Evolutionary conservation across 2,797 vertebrate species (phyloP), one percentile per base, ranked within the genome.

Genomic region (Thalassophryne amazonica): DNA sequence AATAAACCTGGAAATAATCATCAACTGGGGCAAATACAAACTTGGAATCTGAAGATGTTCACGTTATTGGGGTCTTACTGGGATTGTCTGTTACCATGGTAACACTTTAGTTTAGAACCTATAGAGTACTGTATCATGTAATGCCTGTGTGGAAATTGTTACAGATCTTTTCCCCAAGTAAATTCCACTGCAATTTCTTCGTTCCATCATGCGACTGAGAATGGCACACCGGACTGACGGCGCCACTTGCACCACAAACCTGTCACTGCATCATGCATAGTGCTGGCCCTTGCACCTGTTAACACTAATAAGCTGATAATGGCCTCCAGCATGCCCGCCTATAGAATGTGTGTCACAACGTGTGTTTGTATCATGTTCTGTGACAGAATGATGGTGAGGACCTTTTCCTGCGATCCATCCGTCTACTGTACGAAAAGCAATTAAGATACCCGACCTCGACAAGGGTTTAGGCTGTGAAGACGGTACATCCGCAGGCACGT

Each of bases 371-470:
- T 22, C 37, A n/a, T 27, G 20, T 18, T 10, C 57, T 33, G 27
- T 18, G 15, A 21, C 9, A 16, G 32, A 20, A 20, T 32, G 38
- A 49, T 13, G 9, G 37, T 13, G 20, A 47, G 21, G 27, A 25
- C 24, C 46, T 32, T 66, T 60, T 71, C 60, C 67, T 63, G 59
- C 48, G 64, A 83, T 86, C 75, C 76, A 76, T 85, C 78, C 77
- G 58, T 84, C 74, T 60, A 42, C 55, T 47, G 47, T 45, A 39
- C 22, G 38, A 81, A 84, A 78, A 77, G 80, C 83, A 86, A 85
- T 87, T 89, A 88, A 84, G 59, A 80, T 73, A 84, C 47, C 71
- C 81, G 80, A 85, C 82, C 78, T 80, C 62, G 35, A 57, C 49
- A 40, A 60, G 67, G 75, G 64, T 63, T 68, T 62, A 50, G 52